Percentiles rank a stretch among this genome's conserved stretches.
Evolutionary conservation across 2,888 invertebrate species (phyloP).

Genomic region (Cantharis rufa): DNA sequence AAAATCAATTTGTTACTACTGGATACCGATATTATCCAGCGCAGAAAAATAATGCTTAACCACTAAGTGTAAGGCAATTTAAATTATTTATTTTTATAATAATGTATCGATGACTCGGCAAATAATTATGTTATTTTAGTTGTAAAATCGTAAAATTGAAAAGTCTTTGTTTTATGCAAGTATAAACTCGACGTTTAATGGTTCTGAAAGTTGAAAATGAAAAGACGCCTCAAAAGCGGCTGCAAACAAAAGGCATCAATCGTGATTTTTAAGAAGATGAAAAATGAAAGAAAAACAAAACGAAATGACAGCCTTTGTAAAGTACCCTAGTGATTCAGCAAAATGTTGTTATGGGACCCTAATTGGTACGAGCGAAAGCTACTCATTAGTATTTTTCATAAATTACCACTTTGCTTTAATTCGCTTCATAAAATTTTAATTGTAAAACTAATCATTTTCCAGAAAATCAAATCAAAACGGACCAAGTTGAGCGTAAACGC

Average conservation of each 20-base stretch:
- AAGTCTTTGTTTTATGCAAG: not conserved
- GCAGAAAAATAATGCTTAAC: too few species aligned
- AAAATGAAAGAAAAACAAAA: conserved; percentile 12
- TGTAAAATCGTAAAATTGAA: not conserved
- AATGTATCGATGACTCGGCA: not conserved
- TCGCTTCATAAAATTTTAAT: conserved; percentile 4
- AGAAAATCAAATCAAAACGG: not conserved
- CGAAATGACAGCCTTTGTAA: conserved; percentile 28
- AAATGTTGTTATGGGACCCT: conserved; percentile 39
- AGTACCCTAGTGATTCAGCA: conserved; percentile 45
- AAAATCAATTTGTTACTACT: not conserved
- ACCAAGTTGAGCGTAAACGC: not conserved
- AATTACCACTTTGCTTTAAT: conserved; percentile 45
- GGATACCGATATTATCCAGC: not conserved
- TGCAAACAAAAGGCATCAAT: conserved; percentile 6
- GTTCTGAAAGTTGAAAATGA: not conserved
- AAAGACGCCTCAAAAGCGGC: conserved; percentile 3
- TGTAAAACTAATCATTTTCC: not conserved
- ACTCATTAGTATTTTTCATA: conserved; percentile 45
- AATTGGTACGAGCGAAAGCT: conserved; percentile 47
- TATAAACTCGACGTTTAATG: not conserved
- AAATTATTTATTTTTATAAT: too few species aligned
- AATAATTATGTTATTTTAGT: not conserved
- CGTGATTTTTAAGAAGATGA: conserved; percentile 4
- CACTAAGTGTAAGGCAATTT: too few species aligned